Evolutionary conservation across 2,113 vertebrate genomes (phyloP), one percentile per base, ranked within the genome.

Genomic region (Cnemophilus loriae): DNA sequence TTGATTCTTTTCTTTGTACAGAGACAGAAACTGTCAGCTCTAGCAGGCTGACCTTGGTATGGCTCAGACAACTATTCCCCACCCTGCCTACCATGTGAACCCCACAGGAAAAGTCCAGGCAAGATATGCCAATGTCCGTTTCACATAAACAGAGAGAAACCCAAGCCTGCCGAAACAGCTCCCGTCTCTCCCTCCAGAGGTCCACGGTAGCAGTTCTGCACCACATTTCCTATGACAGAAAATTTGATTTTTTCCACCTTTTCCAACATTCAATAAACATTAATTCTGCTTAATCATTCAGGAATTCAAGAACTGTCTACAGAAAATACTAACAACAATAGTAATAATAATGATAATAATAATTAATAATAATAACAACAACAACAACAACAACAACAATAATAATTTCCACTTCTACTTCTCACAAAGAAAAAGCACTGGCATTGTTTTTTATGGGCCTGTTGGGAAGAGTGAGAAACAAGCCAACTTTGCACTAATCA

Each of bases 1-100:
- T 99, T 99, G 99, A 99, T 99, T 99, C 99, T 98, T 98, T 98
- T 98, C 99, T 98, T 99, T 99, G 99, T 99, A 98, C 98, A 97
- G 98, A 99, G 98, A 98, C 98, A 99, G 98, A 99, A 99, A 98
- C 98, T 99, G 99, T 99, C 99, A 99, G 98, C 98, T 98, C 96
- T 98, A 98, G 98, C 98, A 98, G 98, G 97, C 99, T 99, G 99
- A 99, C 99, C 99, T 99, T 98, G 98, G 98, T 98, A 98, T 98
- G 98, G 98, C 88, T 95, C 97, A 99, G 99, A 99, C 99, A 99
- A 98, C 98, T 98, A 99, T 98, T 99, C 98, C 98, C 99, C 97
- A 97, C 98, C 97, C 98, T 98, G 97, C 97, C 98, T 97, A 97
- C 97, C 95, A 97, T 98, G 98, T 98, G 98, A 99, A 98, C 98